phyloP scores from a whole-genome alignment of 2,888 invertebrate species.

The Falcaria lacertinaria region DNA sequence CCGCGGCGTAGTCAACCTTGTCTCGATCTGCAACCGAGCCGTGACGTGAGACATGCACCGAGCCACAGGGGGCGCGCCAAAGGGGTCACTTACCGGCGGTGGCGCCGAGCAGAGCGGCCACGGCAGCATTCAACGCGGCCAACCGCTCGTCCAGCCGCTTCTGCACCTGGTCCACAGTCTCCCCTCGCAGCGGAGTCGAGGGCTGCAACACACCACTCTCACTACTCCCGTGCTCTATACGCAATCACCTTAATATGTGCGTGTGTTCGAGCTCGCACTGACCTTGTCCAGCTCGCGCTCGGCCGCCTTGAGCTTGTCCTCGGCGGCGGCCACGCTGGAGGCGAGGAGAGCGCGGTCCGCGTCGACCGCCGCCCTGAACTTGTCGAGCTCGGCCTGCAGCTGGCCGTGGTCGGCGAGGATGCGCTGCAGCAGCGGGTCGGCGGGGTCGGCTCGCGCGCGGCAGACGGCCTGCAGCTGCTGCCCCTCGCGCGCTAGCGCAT shows the following conservation, averaged over 20 bases:
- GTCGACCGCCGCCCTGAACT: slow-evolving; percentile 13
- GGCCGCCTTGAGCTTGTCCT: slow-evolving; percentile 10
- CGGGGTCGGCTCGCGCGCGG: slow-evolving; percentile 9
- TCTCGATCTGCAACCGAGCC: slow-evolving; percentile 28
- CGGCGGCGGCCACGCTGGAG: slow-evolving; percentile 11
- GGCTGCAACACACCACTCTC: slow-evolving; percentile 6
- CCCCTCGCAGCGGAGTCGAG: slow-evolving; percentile 13
- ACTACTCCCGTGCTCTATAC: no score
- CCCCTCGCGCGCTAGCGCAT: slow-evolving; percentile 19
- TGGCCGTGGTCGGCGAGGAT: slow-evolving; percentile 2
- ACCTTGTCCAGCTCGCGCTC: slow-evolving; percentile 18
- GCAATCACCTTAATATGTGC: neutral
- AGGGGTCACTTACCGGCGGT: slow-evolving; percentile 28
- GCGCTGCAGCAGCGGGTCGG: slow-evolving; percentile 1
- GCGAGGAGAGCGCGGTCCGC: slow-evolving; percentile 9
- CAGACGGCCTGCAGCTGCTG: slow-evolving; percentile 17
- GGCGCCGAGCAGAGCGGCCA: slow-evolving; percentile 42
- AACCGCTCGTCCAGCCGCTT: slow-evolving; percentile 32
- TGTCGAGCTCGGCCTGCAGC: slow-evolving; percentile 21
- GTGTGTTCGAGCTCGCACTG: neutral
- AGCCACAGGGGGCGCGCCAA: neutral
- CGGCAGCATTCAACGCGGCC: slow-evolving; percentile 47
- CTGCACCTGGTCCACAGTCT: slow-evolving; percentile 22
- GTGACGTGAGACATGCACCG: neutral
- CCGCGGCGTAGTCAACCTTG: slow-evolving; percentile 39